A percentile compares a stretch with the other conserved stretches of the same genome.
These are phyloP conservation scores for Limnephilus lunatus DNA, from an alignment of 2,888 invertebrate genomes.

Conservation along the genomic window DNA sequence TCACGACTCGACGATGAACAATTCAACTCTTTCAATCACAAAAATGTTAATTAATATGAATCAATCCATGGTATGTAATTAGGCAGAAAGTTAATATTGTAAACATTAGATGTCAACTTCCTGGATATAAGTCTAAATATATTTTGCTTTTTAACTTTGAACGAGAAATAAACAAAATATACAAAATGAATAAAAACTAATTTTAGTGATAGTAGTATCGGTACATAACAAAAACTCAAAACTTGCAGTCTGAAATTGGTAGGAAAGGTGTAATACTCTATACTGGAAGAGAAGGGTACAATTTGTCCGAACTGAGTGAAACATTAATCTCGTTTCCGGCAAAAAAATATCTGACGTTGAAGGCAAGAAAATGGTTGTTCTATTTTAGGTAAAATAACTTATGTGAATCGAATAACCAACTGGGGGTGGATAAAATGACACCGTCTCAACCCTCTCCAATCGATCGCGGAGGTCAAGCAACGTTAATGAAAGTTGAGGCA, in stretches of 20 bases:
- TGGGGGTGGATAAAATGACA: not conserved
- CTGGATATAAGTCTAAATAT: no score
- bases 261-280: not conserved
- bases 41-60: no score
- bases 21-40: no score
- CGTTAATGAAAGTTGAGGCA: not conserved
- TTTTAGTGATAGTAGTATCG: not conserved
- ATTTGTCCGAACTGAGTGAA: not conserved
- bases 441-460: not conserved
- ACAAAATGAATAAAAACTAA: no score
- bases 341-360: not conserved
- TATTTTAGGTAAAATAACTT: not conserved
- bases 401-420: not conserved
- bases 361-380: not conserved
- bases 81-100: no score
- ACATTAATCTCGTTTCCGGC: not conserved
- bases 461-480: not conserved
- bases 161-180: no score
- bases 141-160: no score
- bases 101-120: no score
- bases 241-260: not conserved
- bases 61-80: no score
- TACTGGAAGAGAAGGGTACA: not conserved
- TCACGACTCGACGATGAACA: no score
- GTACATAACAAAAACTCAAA: no score